These are phyloP conservation scores for Eupithecia exiguata DNA, from an alignment of 2,888 invertebrate genomes.

Conservation along the genomic window DNA sequence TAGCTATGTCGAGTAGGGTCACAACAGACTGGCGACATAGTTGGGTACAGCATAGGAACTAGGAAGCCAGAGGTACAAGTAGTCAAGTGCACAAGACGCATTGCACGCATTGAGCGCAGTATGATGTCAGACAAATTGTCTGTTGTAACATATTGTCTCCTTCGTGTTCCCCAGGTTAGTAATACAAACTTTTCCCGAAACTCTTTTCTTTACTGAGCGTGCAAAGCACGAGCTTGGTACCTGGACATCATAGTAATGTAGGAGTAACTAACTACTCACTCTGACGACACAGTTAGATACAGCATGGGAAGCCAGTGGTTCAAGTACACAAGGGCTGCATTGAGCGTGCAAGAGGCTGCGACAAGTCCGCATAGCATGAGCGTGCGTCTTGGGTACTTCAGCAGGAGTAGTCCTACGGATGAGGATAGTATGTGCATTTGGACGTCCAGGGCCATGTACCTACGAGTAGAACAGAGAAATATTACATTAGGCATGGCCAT, in stretches of 20 bases:
- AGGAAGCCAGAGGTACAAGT: no score
- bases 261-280: conserved; percentile 42
- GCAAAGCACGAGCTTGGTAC: not conserved
- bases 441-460: conserved; percentile 43
- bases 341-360: conserved; percentile 37
- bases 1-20: no score
- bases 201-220: no score
- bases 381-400: conserved; percentile 12
- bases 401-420: conserved; percentile 23
- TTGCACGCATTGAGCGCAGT: no score
- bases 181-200: no score
- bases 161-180: no score
- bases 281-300: conserved; percentile 39
- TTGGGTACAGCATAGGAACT: no score
- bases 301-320: conserved; percentile 42
- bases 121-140: no score
- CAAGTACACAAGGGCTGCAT: conserved; percentile 37
- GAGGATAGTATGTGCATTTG: conserved; percentile 38
- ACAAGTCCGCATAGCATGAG: conserved; percentile 33
- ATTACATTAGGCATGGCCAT: not conserved
- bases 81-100: no score
- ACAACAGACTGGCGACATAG: no score
- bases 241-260: not conserved
- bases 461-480: conserved; percentile 15
- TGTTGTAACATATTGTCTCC: no score